Evolutionary conservation across 2,888 invertebrate genomes (phyloP).

Genomic region (Trichopoda pennipes): DNA sequence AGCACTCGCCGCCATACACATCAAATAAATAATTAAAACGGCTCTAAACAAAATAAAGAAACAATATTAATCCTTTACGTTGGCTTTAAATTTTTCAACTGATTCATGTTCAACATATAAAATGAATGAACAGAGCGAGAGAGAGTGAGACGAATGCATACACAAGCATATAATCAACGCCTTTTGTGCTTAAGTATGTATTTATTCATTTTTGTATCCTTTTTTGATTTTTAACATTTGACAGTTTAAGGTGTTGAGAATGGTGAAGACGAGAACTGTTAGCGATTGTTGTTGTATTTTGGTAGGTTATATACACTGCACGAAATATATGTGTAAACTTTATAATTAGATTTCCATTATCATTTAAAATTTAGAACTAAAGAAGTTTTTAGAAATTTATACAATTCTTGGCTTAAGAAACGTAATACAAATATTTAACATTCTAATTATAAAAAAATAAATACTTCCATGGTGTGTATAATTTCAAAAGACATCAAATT

Average conservation of each 20-base stretch:
- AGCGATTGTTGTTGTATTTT: neutral
- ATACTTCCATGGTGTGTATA: no score
- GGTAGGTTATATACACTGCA: conserved; percentile 6
- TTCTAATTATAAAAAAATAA: no score
- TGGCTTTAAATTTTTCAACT: conserved; percentile 42
- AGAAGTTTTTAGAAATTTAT: no score
- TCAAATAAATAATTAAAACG: conserved; percentile 52
- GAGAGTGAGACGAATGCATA: conserved; percentile 15
- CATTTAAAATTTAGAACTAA: no score
- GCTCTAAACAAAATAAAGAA: neutral
- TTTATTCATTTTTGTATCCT: conserved; percentile 59
- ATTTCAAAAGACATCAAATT: no score
- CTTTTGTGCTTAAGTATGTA: conserved; percentile 57
- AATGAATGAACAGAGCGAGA: conserved; percentile 2
- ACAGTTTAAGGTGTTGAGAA: conserved; percentile 64
- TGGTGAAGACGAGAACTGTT: conserved; percentile 19
- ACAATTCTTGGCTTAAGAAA: no score
- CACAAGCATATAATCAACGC: conserved; percentile 54
- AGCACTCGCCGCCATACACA: conserved; percentile 42
- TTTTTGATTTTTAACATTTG: conserved; percentile 61
- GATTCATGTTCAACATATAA: conserved; percentile 43
- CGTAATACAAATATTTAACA: no score
- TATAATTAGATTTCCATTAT: no score
- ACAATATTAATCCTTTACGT: conserved; percentile 52
- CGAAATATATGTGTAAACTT: neutral